Conservation (phyloP, 2,113 vertebrate species). For the Poeciliopsis turrubarensis region DNA sequence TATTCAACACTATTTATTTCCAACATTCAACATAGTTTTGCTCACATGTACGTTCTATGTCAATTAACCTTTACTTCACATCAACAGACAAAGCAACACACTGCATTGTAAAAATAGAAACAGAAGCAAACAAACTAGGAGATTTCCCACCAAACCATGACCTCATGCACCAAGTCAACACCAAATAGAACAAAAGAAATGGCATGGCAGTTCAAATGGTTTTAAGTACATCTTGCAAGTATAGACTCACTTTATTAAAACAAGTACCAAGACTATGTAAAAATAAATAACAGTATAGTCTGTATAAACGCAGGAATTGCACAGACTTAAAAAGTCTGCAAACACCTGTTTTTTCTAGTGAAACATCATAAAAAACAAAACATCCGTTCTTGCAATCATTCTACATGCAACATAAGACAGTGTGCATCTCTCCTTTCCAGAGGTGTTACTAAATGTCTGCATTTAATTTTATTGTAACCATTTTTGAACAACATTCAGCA, state of each 20-base stretch:
- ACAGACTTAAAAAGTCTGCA: constrained; percentile 68
- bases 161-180: constrained; percentile 87
- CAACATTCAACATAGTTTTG: constrained; percentile 77
- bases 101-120: constrained; percentile 79
- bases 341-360: constrained; percentile 53
- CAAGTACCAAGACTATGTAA: constrained; percentile 73
- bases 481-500: constrained; percentile 21
- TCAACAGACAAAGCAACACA: constrained; percentile 82
- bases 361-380: constrained; percentile 73
- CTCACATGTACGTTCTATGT: constrained; percentile 81
- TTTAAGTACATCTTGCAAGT: constrained; percentile 69
- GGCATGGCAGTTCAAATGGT: constrained; percentile 69
- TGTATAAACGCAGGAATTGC: constrained; percentile 64
- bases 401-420: constrained; percentile 85
- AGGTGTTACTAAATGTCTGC: constrained; percentile 14
- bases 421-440: constrained; percentile 46
- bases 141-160: constrained; percentile 75
- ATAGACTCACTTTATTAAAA: constrained; percentile 74
- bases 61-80: constrained; percentile 86
- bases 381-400: constrained; percentile 75
- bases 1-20: constrained; percentile 74
- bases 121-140: constrained; percentile 72
- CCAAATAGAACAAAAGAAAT: constrained; percentile 37
- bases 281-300: constrained; percentile 68
- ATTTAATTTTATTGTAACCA: constrained; percentile 19